A percentile compares a stretch with the other conserved stretches of the same genome.
phyloP scores from a whole-genome alignment of 2,888 invertebrate genomes.

The Zygothrica quintamaculata region DNA sequence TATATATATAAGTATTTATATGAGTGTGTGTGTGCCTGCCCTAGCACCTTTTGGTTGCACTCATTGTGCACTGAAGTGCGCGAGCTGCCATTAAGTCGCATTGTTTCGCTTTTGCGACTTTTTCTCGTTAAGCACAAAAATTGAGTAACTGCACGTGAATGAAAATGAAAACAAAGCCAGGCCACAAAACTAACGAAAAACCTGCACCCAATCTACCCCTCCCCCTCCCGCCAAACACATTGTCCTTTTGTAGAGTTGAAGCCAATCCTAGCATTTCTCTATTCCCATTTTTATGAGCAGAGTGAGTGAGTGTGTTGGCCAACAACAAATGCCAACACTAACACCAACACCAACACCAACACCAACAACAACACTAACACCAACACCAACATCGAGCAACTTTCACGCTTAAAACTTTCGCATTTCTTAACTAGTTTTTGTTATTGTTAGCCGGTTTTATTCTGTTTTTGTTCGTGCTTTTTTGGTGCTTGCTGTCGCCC shows the following conservation, averaged over 20 bases:
- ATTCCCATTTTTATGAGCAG: not conserved
- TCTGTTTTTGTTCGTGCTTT: constrained; percentile 28
- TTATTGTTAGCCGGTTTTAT: constrained; percentile 66
- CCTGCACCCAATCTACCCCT: too few relatives aligned
- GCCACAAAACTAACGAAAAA: constrained; percentile 10
- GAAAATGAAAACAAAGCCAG: constrained; percentile 75
- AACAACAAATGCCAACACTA: constrained; percentile 24
- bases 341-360: too few relatives aligned
- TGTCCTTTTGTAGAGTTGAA: too few relatives aligned
- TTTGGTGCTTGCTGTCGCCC: constrained; percentile 47
- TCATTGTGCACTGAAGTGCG: constrained; percentile 51
- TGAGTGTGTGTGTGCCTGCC: constrained; percentile 6
- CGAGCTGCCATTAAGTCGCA: constrained; percentile 71
- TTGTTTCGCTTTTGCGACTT: constrained; percentile 63
- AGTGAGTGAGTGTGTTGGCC: constrained; percentile 21
- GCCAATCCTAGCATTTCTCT: too few relatives aligned
- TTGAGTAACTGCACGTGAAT: constrained; percentile 79
- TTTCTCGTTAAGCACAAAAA: constrained; percentile 64
- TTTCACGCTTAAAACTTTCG: constrained; percentile 80
- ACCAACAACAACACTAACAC: too few relatives aligned
- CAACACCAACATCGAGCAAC: constrained; percentile 57
- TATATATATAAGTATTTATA: constrained; percentile 3
- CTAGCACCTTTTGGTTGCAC: constrained; percentile 50
- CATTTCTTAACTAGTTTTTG: constrained; percentile 81
- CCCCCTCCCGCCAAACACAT: constrained; percentile 4